A percentile compares a stretch with the other conserved stretches of the same genome.
phyloP scores from a whole-genome alignment of 2,797 vertebrate species.

The Sparus aurata region DNA sequence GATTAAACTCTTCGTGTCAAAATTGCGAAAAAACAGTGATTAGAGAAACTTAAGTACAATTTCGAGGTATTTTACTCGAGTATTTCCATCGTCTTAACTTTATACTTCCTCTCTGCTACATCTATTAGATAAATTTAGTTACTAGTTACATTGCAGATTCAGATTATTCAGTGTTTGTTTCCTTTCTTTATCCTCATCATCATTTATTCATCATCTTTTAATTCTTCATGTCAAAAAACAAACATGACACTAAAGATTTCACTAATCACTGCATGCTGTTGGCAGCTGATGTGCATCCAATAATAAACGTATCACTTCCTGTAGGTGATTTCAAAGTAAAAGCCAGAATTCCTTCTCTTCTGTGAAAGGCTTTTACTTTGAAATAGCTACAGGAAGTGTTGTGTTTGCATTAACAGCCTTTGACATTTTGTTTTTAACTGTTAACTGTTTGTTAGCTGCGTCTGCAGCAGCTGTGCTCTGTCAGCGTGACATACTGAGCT shows the following conservation, averaged over 20 bases:
- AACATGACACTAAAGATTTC: neutral
- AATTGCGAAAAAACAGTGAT: no score
- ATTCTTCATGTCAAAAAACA: no score
- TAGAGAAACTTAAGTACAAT: no score
- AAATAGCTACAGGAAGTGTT: constrained; percentile 6
- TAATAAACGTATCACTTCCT: neutral
- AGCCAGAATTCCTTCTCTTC: neutral
- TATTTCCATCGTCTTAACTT: no score
- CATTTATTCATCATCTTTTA: no score
- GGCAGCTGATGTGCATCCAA: neutral
- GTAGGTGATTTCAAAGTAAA: constrained; percentile 18
- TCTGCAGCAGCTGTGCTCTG: neutral
- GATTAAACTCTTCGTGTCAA: no score
- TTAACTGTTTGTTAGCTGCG: neutral
- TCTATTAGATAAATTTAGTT: no score
- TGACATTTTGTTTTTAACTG: neutral
- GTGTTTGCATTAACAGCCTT: neutral
- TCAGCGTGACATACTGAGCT: neutral
- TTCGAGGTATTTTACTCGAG: no score
- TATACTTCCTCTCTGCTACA: no score
- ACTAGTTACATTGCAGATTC: no score
- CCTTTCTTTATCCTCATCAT: no score
- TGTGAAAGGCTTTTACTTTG: neutral
- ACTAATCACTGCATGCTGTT: neutral
- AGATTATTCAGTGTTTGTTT: no score